These are phyloP conservation scores for Drosophila busckii DNA, from an alignment of 1,140 invertebrate species.

Conservation along the genomic window DNA sequence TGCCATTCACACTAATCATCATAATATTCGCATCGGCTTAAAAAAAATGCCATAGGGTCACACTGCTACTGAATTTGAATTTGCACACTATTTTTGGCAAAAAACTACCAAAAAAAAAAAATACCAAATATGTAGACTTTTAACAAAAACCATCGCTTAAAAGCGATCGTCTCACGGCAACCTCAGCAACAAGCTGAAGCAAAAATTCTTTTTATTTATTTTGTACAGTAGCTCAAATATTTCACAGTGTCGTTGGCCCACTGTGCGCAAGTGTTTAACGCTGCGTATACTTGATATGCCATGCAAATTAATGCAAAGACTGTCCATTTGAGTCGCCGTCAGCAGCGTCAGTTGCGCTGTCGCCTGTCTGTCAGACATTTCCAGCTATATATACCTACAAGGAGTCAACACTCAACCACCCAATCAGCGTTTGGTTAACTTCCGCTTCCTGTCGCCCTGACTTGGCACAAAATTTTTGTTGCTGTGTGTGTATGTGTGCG, in stretches of 20 bases:
- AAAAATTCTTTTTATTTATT: slow-evolving; percentile 1
- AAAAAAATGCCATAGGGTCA: too few species aligned
- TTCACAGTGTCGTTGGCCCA: slow-evolving; percentile 33
- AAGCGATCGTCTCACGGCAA: too few species aligned
- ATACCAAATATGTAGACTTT: too few species aligned
- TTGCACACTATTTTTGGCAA: too few species aligned
- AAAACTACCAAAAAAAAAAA: too few species aligned
- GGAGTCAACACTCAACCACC: slow-evolving; percentile 61
- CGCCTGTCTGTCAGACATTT: slow-evolving; percentile 35
- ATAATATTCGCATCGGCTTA: too few species aligned
- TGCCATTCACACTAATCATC: too few species aligned
- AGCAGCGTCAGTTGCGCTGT: slow-evolving; percentile 30
- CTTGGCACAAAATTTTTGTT: slow-evolving; percentile 16
- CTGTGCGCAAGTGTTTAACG: background rate
- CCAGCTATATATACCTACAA: slow-evolving; percentile 11
- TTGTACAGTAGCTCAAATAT: background rate
- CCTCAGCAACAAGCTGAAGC: too few species aligned
- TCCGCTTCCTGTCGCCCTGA: slow-evolving; percentile 55
- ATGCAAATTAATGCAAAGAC: slow-evolving; percentile 73
- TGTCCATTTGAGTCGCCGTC: slow-evolving; percentile 62
- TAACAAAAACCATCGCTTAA: too few species aligned
- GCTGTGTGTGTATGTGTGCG: background rate
- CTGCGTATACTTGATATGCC: slow-evolving; percentile 52
- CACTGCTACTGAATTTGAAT: too few species aligned
- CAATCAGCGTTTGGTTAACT: slow-evolving; percentile 76